Percentiles rank a stretch among this genome's conserved stretches.
Evolutionary conservation across 1,140 invertebrate species (phyloP).

Genomic region (Neodiprion lecontei): DNA sequence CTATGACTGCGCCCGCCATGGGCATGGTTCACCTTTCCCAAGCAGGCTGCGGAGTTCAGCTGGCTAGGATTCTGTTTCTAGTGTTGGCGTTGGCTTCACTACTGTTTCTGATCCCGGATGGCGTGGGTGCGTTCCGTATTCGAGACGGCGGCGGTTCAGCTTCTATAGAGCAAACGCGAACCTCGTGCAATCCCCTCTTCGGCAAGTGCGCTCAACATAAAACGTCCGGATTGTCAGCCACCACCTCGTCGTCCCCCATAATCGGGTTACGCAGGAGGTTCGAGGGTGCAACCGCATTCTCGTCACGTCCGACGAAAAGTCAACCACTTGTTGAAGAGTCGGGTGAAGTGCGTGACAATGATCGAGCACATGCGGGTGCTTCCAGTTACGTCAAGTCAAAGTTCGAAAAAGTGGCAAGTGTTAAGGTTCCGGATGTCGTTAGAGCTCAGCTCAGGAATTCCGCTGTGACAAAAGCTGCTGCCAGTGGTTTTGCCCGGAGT

Average conservation of each 20-base stretch:
- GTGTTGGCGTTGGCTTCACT: conserved; percentile 40
- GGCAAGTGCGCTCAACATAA: conserved; percentile 38
- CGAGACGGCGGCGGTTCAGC: conserved; percentile 36
- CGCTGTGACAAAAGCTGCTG: not conserved
- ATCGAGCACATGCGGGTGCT: not conserved
- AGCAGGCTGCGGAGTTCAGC: conserved; percentile 30
- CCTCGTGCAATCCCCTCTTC: conserved; percentile 26
- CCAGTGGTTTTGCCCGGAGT: not conserved
- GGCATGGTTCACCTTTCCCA: conserved; percentile 32
- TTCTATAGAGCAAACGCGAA: not conserved
- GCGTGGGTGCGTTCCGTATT: conserved; percentile 44
- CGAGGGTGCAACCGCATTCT: not conserved
- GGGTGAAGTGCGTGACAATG: not conserved
- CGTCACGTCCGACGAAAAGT: not conserved
- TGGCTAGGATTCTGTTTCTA: conserved; percentile 9
- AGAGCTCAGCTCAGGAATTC: not conserved
- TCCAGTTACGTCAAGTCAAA: not conserved
- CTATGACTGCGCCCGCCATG: conserved; percentile 51
- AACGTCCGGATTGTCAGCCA: not conserved
- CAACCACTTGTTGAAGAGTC: not conserved
- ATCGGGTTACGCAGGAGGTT: not conserved
- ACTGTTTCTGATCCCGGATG: conserved; percentile 27
- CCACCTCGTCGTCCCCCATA: not conserved
- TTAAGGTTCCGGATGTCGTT: not conserved
- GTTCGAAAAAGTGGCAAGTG: not conserved